Percentiles rank a stretch among this genome's conserved stretches.
These are phyloP conservation scores for Cephus nigrinus DNA, from an alignment of 2,888 invertebrate species.

Conservation along the genomic window DNA sequence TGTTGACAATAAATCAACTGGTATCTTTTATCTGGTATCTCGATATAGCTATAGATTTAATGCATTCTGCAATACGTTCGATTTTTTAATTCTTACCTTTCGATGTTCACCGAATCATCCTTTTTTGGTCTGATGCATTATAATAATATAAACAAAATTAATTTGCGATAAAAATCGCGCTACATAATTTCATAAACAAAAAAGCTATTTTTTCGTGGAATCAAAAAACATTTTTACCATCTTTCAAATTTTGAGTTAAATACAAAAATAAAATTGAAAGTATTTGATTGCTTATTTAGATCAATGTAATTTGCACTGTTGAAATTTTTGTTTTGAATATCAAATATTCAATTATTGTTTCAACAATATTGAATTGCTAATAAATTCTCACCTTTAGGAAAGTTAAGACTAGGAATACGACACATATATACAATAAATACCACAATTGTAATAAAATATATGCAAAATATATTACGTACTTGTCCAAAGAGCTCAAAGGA, in stretches of 20 bases:
- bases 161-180: slow-evolving; percentile 6
- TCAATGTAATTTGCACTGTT: not conserved
- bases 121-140: slow-evolving; percentile 59
- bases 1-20: not conserved
- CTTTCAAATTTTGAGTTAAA: not conserved
- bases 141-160: slow-evolving; percentile 40
- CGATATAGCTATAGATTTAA: not conserved
- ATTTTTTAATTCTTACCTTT: slow-evolving; percentile 56
- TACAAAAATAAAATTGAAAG: not conserved
- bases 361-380: slow-evolving; percentile 5
- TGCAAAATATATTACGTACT: slow-evolving; percentile 53
- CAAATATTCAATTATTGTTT: slow-evolving; percentile 8
- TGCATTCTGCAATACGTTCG: not conserved
- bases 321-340: not conserved
- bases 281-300: not conserved
- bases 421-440: slow-evolving; percentile 10
- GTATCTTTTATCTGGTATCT: not conserved
- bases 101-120: slow-evolving; percentile 60
- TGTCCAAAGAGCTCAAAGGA: slow-evolving; percentile 73
- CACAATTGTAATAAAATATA: not conserved
- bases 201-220: not conserved
- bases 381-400: not conserved
- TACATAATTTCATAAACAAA: not conserved
- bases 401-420: not conserved
- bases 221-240: not conserved